Percentiles rank a stretch among this genome's conserved stretches.
Evolutionary conservation across 2,888 invertebrate genomes (phyloP).

Genomic region (Eudemis profundana): DNA sequence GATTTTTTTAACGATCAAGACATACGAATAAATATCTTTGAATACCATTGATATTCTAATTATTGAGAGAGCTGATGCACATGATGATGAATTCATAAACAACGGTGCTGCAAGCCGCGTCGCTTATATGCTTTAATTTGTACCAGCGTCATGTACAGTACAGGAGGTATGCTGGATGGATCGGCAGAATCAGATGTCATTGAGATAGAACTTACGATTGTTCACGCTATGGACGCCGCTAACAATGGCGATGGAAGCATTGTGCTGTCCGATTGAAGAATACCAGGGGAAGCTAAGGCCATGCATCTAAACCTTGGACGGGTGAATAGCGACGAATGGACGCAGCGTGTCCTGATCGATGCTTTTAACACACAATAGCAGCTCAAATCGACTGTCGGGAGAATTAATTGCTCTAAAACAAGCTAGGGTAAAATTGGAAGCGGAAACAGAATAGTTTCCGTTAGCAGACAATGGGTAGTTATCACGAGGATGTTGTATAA

Average conservation of each 20-base stretch:
- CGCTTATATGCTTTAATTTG: slow-evolving; percentile 40
- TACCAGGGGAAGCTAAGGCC: slow-evolving; percentile 74
- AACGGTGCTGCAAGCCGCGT: neutral
- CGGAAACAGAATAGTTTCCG: slow-evolving; percentile 68
- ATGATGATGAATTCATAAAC: neutral
- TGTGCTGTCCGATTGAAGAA: slow-evolving; percentile 78
- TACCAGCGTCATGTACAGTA: slow-evolving; percentile 42
- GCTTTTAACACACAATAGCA: slow-evolving; percentile 51
- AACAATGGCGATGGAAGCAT: slow-evolving; percentile 73
- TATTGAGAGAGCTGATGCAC: no score
- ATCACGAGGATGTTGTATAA: slow-evolving; percentile 53
- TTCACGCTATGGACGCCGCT: slow-evolving; percentile 54
- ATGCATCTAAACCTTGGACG: slow-evolving; percentile 76
- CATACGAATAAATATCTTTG: no score
- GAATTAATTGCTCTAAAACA: slow-evolving; percentile 54
- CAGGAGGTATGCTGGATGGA: slow-evolving; percentile 60
- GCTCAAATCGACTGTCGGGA: slow-evolving; percentile 39
- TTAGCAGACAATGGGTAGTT: slow-evolving; percentile 65
- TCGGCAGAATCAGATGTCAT: slow-evolving; percentile 73
- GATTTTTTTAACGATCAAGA: no score
- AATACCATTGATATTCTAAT: no score
- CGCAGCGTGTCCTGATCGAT: slow-evolving; percentile 50
- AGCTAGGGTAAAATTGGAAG: slow-evolving; percentile 60
- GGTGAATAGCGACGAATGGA: slow-evolving; percentile 62
- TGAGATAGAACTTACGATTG: slow-evolving; percentile 74